A percentile compares a stretch with the other conserved stretches of the same genome.
These are phyloP conservation scores for Lepidocyrtinus sp. DNA, from an alignment of 2,888 invertebrate genomes.

Conservation along the genomic window DNA sequence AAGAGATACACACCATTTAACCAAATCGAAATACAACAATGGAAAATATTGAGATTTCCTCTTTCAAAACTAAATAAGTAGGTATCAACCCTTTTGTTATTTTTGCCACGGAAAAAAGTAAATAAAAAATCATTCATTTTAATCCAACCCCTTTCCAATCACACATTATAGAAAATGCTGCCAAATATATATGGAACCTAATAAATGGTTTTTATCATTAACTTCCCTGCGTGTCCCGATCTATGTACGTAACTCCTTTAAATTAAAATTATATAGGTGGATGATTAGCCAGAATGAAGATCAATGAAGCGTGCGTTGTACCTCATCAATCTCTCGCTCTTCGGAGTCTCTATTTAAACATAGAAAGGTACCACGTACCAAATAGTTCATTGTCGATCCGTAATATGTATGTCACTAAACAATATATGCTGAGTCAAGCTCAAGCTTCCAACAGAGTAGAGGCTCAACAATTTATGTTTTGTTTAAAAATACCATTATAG, in stretches of 20 bases:
- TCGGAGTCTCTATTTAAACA: neutral
- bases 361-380: neutral
- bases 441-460: constrained; percentile 16
- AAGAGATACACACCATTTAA: neutral
- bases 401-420: constrained; percentile 1
- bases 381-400: neutral
- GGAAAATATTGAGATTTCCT: constrained; percentile 43
- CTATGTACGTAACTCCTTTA: neutral
- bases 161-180: constrained; percentile 15
- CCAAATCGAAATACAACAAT: neutral
- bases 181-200: neutral
- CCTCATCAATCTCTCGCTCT: constrained; percentile 41
- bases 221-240: neutral
- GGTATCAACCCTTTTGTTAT: constrained; percentile 5
- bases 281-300: constrained; percentile 34
- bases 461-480: neutral
- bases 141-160: constrained; percentile 35
- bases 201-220: constrained; percentile 30
- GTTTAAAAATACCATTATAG: neutral
- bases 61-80: constrained; percentile 28
- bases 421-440: constrained; percentile 43
- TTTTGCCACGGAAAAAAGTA: constrained; percentile 7
- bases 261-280: too few relatives aligned
- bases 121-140: neutral
- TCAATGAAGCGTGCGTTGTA: constrained; percentile 50